Evolutionary conservation across 1,140 invertebrate species (phyloP).

Genomic region (Magallana ariakensis): DNA sequence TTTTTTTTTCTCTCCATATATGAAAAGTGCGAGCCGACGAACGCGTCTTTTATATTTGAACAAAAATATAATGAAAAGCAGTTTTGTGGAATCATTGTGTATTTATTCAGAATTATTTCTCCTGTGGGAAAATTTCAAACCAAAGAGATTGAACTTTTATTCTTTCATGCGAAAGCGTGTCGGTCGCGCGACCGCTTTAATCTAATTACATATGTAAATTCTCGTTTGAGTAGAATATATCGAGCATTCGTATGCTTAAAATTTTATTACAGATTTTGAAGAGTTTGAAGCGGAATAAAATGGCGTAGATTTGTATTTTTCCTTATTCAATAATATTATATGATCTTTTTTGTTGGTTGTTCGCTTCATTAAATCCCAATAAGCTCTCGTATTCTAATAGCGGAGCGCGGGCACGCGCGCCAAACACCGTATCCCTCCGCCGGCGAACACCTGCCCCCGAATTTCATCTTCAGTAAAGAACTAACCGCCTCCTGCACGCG

Average conservation of each 20-base stretch:
- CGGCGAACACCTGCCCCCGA: conserved; percentile 22
- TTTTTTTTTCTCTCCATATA: not conserved
- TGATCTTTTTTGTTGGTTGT: conserved; percentile 18
- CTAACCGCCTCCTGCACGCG: conserved; percentile 27
- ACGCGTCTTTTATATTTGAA: conserved; percentile 22
- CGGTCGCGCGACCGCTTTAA: conserved; percentile 7
- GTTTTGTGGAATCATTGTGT: conserved; percentile 8
- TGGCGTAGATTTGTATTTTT: not conserved
- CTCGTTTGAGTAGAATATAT: conserved; percentile 5
- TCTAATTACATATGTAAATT: conserved; percentile 26
- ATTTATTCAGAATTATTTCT: conserved; percentile 17
- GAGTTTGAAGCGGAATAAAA: conserved; percentile 25
- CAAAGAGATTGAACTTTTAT: not conserved
- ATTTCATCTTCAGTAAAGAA: conserved; percentile 31
- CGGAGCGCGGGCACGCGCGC: conserved; percentile 20
- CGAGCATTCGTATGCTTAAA: not conserved
- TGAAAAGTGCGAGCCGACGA: conserved; percentile 26
- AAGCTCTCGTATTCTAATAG: conserved; percentile 11
- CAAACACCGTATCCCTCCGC: conserved; percentile 9
- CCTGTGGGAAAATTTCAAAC: not conserved
- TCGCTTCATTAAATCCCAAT: conserved; percentile 34
- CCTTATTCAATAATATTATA: conserved; percentile 12
- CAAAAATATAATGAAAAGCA: conserved; percentile 2
- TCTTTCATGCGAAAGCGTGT: not conserved
- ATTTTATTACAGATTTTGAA: conserved; percentile 7